Conservation (phyloP, 35 echinoderm and acorn worm genomes). For the Lytechinus pictus region DNA sequence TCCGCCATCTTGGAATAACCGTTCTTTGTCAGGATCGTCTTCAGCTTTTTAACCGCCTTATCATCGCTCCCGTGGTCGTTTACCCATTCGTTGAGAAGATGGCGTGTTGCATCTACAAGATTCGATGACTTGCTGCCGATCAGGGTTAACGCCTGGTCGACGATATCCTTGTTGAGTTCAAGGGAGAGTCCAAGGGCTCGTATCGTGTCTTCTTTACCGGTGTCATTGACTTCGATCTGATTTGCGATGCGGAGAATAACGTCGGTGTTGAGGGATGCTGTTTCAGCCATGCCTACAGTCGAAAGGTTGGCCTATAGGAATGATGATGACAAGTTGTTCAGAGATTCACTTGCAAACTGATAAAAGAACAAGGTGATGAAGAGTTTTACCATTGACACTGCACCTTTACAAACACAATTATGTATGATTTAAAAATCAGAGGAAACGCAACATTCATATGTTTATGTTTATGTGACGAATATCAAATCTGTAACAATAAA, state of each 20-base stretch:
- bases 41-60: not conserved
- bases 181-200: not conserved
- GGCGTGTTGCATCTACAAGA: not conserved
- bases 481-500: too few relatives aligned
- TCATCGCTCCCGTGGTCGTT: not conserved
- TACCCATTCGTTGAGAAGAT: not conserved
- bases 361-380: too few relatives aligned
- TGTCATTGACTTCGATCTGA: not conserved
- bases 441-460: too few relatives aligned
- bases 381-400: too few relatives aligned
- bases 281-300: not conserved
- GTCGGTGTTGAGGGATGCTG: not conserved
- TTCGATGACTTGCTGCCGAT: not conserved
- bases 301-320: not conserved
- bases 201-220: not conserved
- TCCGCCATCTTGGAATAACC: not conserved
- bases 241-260: not conserved
- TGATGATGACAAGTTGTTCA: not conserved
- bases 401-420: too few relatives aligned
- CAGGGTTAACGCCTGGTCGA: not conserved
- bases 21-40: not conserved
- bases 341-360: not conserved
- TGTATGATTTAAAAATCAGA: too few relatives aligned
- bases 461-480: too few relatives aligned
- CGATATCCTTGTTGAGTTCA: not conserved